Evolutionary conservation across 2,113 vertebrate genomes (phyloP).

Genomic region (Spermophilus dauricus): DNA sequence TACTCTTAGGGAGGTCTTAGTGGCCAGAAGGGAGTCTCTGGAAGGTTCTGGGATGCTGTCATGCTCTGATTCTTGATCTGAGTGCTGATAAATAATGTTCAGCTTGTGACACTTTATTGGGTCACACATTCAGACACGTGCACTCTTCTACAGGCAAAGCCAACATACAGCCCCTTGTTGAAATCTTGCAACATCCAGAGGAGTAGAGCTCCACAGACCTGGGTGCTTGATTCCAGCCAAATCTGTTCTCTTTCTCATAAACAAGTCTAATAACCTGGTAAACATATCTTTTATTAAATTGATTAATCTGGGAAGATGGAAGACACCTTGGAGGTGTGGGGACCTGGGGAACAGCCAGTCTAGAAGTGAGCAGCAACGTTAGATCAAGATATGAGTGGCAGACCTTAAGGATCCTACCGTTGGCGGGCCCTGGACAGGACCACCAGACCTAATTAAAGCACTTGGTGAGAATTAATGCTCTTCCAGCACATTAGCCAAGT

Average conservation of each 20-base stretch:
- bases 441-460: conserved; percentile 54
- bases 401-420: background rate
- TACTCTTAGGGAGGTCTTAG: background rate
- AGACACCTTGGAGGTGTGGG: background rate
- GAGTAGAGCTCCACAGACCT: background rate
- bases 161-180: background rate
- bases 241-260: conserved; percentile 8
- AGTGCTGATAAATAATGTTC: too few relatives aligned
- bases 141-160: background rate
- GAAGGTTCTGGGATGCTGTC: too few relatives aligned
- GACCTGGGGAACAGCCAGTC: background rate
- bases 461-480: background rate
- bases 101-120: background rate
- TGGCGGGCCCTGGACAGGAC: conserved; percentile 6
- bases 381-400: background rate
- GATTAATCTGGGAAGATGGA: background rate
- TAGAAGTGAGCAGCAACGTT: background rate
- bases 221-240: background rate
- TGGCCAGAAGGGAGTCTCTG: background rate
- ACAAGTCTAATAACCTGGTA: background rate
- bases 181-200: background rate
- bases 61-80: background rate
- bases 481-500: conserved; percentile 59
- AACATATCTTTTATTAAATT: background rate
- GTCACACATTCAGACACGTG: background rate